Conservation (phyloP, 2,113 vertebrate species). For the Platichthys flesus region DNA sequence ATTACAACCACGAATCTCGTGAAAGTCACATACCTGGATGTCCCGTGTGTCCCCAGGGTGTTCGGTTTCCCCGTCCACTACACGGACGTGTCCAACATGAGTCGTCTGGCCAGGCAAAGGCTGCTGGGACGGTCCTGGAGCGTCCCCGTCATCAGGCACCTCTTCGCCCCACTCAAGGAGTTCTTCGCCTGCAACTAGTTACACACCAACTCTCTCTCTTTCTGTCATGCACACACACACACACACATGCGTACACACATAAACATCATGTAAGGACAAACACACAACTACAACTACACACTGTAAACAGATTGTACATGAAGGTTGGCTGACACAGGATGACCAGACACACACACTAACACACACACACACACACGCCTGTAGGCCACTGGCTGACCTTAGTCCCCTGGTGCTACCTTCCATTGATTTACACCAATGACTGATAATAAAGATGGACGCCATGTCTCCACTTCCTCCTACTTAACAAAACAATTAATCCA, state of each 20-base stretch:
- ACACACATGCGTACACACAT: conserved; percentile 29
- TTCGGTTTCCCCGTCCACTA: conserved; percentile 99
- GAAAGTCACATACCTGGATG: background rate
- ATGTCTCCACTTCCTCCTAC: background rate
- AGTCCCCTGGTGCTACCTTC: conserved; percentile 76
- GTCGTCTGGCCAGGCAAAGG: conserved; percentile 96
- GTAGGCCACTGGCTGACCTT: conserved; percentile 60
- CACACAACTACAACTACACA: conserved; percentile 47
- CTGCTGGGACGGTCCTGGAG: conserved; percentile 98
- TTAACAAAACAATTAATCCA: background rate
- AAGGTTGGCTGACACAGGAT: conserved; percentile 69
- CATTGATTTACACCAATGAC: conserved; percentile 31
- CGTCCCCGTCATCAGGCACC: conserved; percentile 97
- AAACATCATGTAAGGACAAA: conserved; percentile 37
- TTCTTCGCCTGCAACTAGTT: conserved; percentile 97
- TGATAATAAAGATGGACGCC: background rate
- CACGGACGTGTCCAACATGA: conserved; percentile 99
- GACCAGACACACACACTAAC: conserved; percentile 44
- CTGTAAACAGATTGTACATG: conserved; percentile 59
- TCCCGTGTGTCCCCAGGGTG: conserved; percentile 81
- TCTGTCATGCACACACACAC: conserved; percentile 33
- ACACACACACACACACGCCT: conserved; percentile 47
- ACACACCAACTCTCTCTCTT: conserved; percentile 38
- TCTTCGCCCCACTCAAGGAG: conserved; percentile 98
- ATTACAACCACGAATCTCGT: background rate